A percentile compares a stretch with the other conserved stretches of the same genome.
phyloP scores from a whole-genome alignment of 2,888 invertebrate genomes.

The Dicycla oo region DNA sequence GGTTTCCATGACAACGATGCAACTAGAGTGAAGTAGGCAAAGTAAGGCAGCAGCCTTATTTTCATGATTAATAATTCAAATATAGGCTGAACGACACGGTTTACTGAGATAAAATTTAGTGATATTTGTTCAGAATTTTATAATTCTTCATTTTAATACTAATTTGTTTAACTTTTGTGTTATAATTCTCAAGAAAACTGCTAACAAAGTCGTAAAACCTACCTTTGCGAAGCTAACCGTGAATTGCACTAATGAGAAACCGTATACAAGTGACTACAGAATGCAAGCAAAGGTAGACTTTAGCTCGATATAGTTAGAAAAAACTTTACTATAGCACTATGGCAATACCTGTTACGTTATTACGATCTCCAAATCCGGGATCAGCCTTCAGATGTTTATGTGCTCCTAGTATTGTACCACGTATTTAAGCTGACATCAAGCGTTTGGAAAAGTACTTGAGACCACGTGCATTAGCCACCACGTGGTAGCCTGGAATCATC shows the following conservation, averaged over 20 bases:
- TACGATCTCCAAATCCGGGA: neutral
- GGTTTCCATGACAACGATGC: constrained; percentile 34
- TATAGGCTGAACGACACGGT: neutral
- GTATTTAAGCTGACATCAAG: constrained; percentile 4
- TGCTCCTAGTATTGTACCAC: constrained; percentile 3
- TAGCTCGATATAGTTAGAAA: no score
- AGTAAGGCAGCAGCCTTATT: neutral
- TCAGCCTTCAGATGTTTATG: neutral
- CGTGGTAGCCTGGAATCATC: neutral
- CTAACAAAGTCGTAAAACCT: no score
- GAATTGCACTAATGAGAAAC: no score
- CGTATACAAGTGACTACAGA: no score
- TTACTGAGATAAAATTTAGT: neutral
- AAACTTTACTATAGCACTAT: neutral
- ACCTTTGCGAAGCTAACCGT: no score
- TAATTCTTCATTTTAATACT: no score
- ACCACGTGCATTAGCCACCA: neutral
- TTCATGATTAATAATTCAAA: neutral
- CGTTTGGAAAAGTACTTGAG: neutral
- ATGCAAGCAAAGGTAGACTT: no score
- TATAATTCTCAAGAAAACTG: no score
- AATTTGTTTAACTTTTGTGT: no score
- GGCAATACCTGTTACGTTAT: neutral
- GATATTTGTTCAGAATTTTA: no score
- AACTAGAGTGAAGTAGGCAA: neutral